Evolutionary conservation across 2,888 invertebrate genomes (phyloP).

Genomic region (Drosophila maculinotata): DNA sequence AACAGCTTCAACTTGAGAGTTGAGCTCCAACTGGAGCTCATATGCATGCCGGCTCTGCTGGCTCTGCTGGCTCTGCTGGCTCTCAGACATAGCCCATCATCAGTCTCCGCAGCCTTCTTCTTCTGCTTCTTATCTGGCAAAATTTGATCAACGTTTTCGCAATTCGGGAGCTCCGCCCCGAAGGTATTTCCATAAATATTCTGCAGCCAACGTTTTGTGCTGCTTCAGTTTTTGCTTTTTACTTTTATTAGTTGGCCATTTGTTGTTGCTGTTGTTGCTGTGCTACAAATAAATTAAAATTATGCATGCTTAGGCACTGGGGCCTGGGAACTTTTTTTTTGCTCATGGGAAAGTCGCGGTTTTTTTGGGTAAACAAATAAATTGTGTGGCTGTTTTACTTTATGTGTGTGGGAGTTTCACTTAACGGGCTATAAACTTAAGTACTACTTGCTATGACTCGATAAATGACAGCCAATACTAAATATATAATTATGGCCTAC

Average conservation of each 20-base stretch:
- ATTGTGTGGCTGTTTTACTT: conserved; percentile 28
- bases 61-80: conserved; percentile 1
- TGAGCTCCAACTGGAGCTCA: conserved; percentile 41
- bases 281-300: conserved; percentile 81
- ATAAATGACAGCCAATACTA: conserved; percentile 19
- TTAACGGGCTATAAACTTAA: conserved; percentile 30
- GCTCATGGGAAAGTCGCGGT: conserved; percentile 45
- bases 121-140: conserved; percentile 63
- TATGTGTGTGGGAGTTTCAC: conserved; percentile 56
- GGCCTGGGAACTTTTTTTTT: conserved; percentile 64
- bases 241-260: conserved; percentile 69
- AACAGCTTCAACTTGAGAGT: conserved; percentile 15
- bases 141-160: conserved; percentile 83
- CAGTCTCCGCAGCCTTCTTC: conserved; percentile 11
- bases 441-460: background rate
- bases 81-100: conserved; percentile 29
- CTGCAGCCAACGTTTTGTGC: conserved; percentile 39
- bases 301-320: conserved; percentile 76
- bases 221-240: conserved; percentile 56
- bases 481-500: conserved; percentile 3
- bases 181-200: conserved; percentile 82
- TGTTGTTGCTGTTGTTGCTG: conserved; percentile 42
- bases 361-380: conserved; percentile 40
- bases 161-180: conserved; percentile 85
- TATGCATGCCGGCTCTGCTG: conserved; percentile 61